Conservation (phyloP, 2,113 vertebrate species). For the Heteronetta atricapilla region DNA sequence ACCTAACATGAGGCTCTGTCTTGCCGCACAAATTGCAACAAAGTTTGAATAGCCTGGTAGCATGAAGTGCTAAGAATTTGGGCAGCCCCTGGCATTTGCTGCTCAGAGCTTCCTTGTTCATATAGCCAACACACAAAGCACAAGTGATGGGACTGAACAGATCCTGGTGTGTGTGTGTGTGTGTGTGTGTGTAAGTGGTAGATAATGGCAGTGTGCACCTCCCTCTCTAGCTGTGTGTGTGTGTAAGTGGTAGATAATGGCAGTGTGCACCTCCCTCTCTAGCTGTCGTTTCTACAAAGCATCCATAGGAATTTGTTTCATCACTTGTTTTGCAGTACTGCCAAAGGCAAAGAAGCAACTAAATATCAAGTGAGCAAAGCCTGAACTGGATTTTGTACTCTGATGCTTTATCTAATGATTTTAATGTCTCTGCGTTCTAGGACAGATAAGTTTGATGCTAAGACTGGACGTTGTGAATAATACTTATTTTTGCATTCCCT, state of each 20-base stretch:
- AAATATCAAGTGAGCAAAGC: neutral
- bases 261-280: too few relatives aligned
- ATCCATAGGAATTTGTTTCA: neutral
- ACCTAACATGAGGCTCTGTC: neutral
- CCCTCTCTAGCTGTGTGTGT: too few relatives aligned
- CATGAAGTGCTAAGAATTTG: neutral
- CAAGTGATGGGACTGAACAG: neutral
- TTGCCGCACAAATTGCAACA: neutral
- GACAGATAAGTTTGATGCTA: neutral
- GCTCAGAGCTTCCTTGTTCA: neutral
- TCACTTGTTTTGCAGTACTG: neutral
- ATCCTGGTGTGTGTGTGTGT: accelerated
- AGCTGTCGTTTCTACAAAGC: neutral
- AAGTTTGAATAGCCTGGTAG: neutral
- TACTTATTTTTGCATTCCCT: neutral
- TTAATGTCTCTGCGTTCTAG: neutral
- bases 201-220: neutral
- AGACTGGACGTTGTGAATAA: neutral
- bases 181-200: neutral
- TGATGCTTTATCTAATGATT: neutral
- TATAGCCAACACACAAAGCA: neutral
- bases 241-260: neutral
- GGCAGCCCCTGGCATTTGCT: neutral
- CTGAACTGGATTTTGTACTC: neutral
- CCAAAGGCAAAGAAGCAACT: neutral